A percentile compares a stretch with the other conserved stretches of the same genome.
These are phyloP conservation scores for Kuschelorhynchus macadamiae DNA, from an alignment of 2,888 invertebrate species.

Conservation along the genomic window DNA sequence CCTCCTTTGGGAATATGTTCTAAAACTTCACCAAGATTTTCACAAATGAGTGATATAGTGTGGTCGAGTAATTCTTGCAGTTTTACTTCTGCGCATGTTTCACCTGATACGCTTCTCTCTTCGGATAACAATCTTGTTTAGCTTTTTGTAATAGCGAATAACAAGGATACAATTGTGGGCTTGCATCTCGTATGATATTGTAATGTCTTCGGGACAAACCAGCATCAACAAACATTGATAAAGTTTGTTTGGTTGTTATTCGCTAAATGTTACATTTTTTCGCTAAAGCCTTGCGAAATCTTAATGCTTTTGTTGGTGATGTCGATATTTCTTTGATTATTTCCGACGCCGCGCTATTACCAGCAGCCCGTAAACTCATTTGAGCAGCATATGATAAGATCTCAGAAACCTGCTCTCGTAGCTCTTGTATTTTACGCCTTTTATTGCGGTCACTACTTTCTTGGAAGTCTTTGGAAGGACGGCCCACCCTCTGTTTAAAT, in stretches of 20 bases:
- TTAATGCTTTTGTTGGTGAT: slow-evolving; percentile 41
- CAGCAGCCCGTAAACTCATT: slow-evolving; percentile 31
- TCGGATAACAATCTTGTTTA: slow-evolving; percentile 31
- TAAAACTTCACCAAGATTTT: not conserved
- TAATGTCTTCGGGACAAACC: slow-evolving; percentile 20
- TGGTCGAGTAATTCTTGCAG: slow-evolving; percentile 15
- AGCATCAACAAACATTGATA: too few species aligned
- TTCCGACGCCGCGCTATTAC: slow-evolving; percentile 45
- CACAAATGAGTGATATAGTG: not conserved
- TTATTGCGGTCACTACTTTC: slow-evolving; percentile 23
- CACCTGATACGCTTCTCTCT: slow-evolving; percentile 16
- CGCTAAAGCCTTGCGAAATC: slow-evolving; percentile 28
- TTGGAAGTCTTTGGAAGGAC: too few species aligned
- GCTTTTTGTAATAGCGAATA: slow-evolving; percentile 32
- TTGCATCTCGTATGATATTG: slow-evolving; percentile 3
- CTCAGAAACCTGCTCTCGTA: slow-evolving; percentile 36
- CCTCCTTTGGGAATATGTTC: not conserved
- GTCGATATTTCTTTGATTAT: slow-evolving; percentile 40
- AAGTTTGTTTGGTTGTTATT: too few species aligned
- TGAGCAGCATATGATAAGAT: slow-evolving; percentile 14
- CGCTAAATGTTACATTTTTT: too few species aligned
- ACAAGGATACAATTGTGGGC: slow-evolving; percentile 14
- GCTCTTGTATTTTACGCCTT: slow-evolving; percentile 28
- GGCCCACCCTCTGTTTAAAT: too few species aligned
- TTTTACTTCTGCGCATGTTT: slow-evolving; percentile 24